Conservation (phyloP, 2,113 vertebrate genomes). For the Mormyrus iriodes region DNA sequence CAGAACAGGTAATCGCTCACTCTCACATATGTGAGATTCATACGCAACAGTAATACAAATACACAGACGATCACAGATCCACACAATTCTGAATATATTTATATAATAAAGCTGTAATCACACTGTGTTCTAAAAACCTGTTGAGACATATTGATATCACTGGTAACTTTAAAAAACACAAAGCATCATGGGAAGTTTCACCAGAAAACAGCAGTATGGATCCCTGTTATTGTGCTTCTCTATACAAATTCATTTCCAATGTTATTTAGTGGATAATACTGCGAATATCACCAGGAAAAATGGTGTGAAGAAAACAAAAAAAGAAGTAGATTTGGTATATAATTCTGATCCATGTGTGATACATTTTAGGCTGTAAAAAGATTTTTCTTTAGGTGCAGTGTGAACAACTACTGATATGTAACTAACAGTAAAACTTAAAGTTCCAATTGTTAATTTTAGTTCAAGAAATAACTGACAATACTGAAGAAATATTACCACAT, state of each 20-base stretch:
- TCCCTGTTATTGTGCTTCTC: neutral
- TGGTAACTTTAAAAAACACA: neutral
- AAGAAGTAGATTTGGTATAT: neutral
- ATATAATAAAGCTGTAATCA: neutral
- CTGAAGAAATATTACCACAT: neutral
- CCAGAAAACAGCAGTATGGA: neutral
- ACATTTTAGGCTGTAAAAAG: neutral
- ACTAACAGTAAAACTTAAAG: neutral
- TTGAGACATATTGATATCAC: neutral
- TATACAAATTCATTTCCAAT: neutral
- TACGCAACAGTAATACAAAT: neutral
- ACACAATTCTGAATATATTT: neutral
- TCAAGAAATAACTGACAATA: neutral
- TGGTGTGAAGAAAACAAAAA: neutral
- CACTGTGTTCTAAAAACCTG: neutral
- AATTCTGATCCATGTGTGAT: neutral
- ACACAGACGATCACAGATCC: neutral
- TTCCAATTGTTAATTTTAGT: neutral
- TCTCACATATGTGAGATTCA: neutral
- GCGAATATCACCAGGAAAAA: neutral
- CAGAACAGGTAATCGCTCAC: neutral
- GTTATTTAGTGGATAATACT: neutral
- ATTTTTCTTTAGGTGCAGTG: neutral
- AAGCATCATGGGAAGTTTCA: neutral
- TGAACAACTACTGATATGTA: neutral